Conservation (phyloP, 2,888 invertebrate genomes). For the Xanthia togata region DNA sequence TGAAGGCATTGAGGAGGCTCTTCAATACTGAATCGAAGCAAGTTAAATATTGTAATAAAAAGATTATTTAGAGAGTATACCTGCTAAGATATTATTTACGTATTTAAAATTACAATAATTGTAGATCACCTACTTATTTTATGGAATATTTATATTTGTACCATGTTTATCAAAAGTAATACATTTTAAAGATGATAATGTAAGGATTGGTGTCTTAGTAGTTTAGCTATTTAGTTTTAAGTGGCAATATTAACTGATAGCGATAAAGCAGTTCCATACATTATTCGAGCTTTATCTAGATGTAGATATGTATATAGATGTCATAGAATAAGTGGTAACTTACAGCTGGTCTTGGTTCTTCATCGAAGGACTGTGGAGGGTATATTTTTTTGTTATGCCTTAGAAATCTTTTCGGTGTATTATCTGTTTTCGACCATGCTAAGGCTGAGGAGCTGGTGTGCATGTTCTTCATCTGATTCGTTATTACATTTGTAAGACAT, state of each 20-base stretch:
- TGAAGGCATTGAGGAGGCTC: slow-evolving; percentile 12
- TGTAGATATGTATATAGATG: no score
- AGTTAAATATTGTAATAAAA: background rate
- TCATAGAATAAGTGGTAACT: slow-evolving; percentile 76
- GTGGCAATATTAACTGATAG: background rate
- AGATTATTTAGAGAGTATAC: background rate
- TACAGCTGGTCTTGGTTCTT: slow-evolving; percentile 96
- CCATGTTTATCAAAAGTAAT: background rate
- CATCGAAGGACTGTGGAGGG: slow-evolving; percentile 94
- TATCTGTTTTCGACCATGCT: slow-evolving; percentile 81
- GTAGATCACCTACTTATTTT: background rate
- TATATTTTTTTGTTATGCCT: slow-evolving; percentile 94
- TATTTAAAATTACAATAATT: background rate
- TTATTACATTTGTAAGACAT: slow-evolving; percentile 46
- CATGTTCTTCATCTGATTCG: slow-evolving; percentile 68
- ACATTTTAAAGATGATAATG: background rate
- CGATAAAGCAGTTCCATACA: background rate
- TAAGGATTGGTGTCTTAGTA: background rate
- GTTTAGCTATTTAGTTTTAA: background rate
- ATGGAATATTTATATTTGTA: background rate
- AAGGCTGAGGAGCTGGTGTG: slow-evolving; percentile 76
- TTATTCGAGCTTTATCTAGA: background rate
- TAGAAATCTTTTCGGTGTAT: slow-evolving; percentile 90
- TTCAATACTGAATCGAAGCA: slow-evolving; percentile 15
- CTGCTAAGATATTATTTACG: background rate